Evolutionary conservation across 2,113 vertebrate genomes (phyloP), one percentile per base, ranked within the genome.

Genomic region (Triplophysa siluroides): DNA sequence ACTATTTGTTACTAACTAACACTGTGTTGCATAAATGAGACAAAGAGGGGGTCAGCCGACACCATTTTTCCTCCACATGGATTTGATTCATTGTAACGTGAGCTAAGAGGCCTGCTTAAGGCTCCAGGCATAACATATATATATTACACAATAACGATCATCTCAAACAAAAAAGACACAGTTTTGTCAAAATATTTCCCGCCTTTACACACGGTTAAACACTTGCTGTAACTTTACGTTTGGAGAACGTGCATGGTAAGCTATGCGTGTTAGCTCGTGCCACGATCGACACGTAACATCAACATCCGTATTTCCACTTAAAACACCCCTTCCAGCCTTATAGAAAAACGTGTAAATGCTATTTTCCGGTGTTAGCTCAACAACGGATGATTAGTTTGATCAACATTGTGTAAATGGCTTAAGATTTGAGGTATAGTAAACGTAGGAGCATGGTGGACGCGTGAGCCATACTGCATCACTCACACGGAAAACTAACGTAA

Each of bases 21-120:
- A n/a, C 5, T 14, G 62, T 76, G 74, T 66, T 77, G 75, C 75
- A 65, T 77, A 77, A 77, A 77, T 54, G 61, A 77, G 61, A 77
- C 75, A 77, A 77, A 77, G 75, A 77, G 61, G 75, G 65, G 75
- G 45, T 77, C 75, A 77, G 62, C 66, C 62, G 75, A 77, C 75
- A 77, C 75, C 75, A 77, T 77, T 62, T 77, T 77, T 65, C 7
- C 24, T 54, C 75, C 75, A 77, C 75, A 77, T 77, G 75, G 61
- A 65, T 77, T 65, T 77, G 61, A 65, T 50, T 54, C 62, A 77
- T 76, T 76, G 74, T 65, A 65, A 64, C 43, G 26, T 65, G 47
- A 50, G 54, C 19, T n/a, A 58, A 52, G 13, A 58, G 75, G 75
- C 75, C 61, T 66, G 24, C 24, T 3, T 4, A 52, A 54, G 11